phyloP scores from a whole-genome alignment of 2,113 vertebrate genomes.

The Cephalopholis sonnerati region DNA sequence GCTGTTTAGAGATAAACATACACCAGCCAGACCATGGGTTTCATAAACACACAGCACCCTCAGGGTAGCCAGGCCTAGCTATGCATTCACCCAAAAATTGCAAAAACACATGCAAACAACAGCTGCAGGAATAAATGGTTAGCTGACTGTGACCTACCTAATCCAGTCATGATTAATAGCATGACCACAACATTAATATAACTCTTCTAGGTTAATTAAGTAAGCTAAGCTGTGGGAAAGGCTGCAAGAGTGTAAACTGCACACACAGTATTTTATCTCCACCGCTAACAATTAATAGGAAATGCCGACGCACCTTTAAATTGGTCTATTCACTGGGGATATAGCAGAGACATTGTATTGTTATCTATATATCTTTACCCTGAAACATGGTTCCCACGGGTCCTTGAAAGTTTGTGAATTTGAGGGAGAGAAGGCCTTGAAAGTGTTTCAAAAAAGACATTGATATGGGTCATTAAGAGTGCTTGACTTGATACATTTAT shows the following conservation, averaged over 20 bases:
- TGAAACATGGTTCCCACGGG: too few relatives aligned
- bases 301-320: not conserved
- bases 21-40: slow-evolving; percentile 49
- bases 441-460: too few relatives aligned
- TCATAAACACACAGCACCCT: slow-evolving; percentile 69
- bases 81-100: slow-evolving; percentile 46
- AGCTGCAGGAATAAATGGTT: slow-evolving; percentile 31
- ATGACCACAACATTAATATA: not conserved
- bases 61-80: slow-evolving; percentile 22
- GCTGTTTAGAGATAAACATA: slow-evolving; percentile 78
- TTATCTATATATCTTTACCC: too few relatives aligned
- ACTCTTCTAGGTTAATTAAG: not conserved
- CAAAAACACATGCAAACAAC: slow-evolving; percentile 35
- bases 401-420: too few relatives aligned
- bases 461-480: too few relatives aligned
- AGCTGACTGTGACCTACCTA: not conserved
- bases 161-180: slow-evolving; percentile 1
- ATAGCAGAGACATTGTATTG: not conserved
- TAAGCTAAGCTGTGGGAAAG: not conserved
- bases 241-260: not conserved
- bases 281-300: not conserved
- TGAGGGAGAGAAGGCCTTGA: too few relatives aligned
- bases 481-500: too few relatives aligned
- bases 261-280: not conserved
- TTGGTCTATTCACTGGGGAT: not conserved